Evolutionary conservation across 37 sponge, comb jelly and placozoan species (phyloP), one percentile per base, ranked within the genome.

Genomic region (Amphimedon queenslandica): DNA sequence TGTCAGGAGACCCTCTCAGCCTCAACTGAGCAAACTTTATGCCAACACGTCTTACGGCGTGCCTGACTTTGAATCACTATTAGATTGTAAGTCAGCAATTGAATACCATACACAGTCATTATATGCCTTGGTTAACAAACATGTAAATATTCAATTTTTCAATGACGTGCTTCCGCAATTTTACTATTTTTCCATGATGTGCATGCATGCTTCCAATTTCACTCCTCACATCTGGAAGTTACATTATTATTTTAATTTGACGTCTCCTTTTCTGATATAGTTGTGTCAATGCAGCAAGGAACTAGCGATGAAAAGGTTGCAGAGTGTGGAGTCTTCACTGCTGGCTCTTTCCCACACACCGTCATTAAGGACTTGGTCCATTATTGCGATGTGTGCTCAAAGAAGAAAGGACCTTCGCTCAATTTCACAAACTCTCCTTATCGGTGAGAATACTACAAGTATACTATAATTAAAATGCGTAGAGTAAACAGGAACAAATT

Each of bases 21-120:
- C 84, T 43, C 85, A 85, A 42, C 74, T 85, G 38, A 85, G 72
- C 69, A 85, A 78, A 53, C 78, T 85, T 39, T 67, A 78, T 64
- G 36, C 64, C 39, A 78, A 43, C 64, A 73, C 85, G 1, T 64
- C 69, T 30, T 74, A 85, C 73, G 85, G 85, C 18, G 68, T 74
- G 3, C 85, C 85, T 38, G 85, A 85, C 58, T 85, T 78, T 66
- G 55, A 39, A 47, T n/a, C 73, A 6, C 67, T 85, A n/a, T 43
- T 85, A 1, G 73, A 77, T 33, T 78, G 85, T 85, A 57, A 78
- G 85, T 71, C 2, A n/a, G n/a, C n/a, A n/a, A n/a, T n/a, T n/a
- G n/a, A n/a, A n/a, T 33, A 25, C 3, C 3, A 10, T 47, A 20
- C 8, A 18, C 13, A 18, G 13, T 47, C 13, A 47, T 47, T 47